Evolutionary conservation across 2,888 invertebrate species (phyloP), one percentile per base, ranked within the genome.

Genomic region (Ormyrus labotus): DNA sequence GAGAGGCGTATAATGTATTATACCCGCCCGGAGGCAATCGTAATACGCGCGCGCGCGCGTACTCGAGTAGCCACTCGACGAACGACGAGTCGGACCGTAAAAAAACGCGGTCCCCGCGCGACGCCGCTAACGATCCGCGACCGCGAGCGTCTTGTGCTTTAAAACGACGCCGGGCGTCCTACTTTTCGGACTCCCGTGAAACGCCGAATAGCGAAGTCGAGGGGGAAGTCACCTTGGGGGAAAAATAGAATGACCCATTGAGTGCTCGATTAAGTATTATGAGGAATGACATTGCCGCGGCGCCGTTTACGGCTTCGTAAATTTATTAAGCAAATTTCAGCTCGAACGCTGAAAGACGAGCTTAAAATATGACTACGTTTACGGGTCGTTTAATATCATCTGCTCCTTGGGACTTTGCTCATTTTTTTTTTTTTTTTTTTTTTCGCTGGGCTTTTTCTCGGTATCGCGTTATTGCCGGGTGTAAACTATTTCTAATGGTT

Each of bases 301-400:
- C 19, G 65, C 34, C 34, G 13, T 81, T 81, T 77, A 78, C 48
- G n/a, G 11, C 74, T 68, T 48, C 70, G 11, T 70, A 61, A 74
- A 78, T 74, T 70, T 78, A 73, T 81, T 70, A 70, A 61, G 69
- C 69, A 78, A 81, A 77, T 81, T 78, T 55, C 34, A 34, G 64
- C 19, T 53, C 8, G 72, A 53, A 11, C 70, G 70, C 60, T 71
- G 80, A 76, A 72, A 71, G 75, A 10, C 48, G 67, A 60, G 71
- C 67, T 76, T 76, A 61, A 80, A 61, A 65, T 80, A 80, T 53
- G 71, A 61, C 55, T 45, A 61, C 45, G 65, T 80, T 75, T 76
- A 76, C 67, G 57, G 70, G 65, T 50, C 50, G 71, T 76, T 80
- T 80, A 80, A 76, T 80, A 76, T 76, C 71, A 72, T 45, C 57